A percentile compares a stretch with the other conserved stretches of the same genome.
Conservation (phyloP, 2,888 invertebrate genomes). For the Neoaliturus tenellus region DNA sequence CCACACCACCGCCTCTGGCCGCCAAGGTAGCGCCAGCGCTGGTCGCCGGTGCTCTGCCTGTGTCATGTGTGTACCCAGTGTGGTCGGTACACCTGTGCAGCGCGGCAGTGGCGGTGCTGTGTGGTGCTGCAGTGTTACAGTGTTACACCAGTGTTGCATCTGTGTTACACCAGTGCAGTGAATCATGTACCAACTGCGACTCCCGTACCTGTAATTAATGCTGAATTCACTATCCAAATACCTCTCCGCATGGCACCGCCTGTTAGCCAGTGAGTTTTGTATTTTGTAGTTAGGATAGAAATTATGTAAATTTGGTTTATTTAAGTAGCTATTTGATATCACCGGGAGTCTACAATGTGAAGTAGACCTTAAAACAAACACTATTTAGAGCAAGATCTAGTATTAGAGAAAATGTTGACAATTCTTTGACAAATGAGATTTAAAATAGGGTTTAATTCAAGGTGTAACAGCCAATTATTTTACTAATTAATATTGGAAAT, state of each 20-base stretch:
- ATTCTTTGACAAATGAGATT: no score
- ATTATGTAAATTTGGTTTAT: no score
- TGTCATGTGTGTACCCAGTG: neutral
- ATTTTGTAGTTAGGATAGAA: no score
- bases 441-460: no score
- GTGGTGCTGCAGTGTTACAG: neutral
- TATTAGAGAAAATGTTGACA: no score
- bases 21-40: neutral
- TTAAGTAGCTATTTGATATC: no score
- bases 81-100: neutral
- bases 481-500: no score
- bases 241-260: neutral
- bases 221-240: neutral
- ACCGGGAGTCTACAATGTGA: no score
- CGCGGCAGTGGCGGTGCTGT: neutral
- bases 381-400: no score
- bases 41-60: neutral
- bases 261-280: neutral
- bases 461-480: no score
- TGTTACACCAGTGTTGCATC: neutral
- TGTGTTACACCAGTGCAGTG: neutral
- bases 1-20: no score
- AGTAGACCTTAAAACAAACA: no score
- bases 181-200: neutral
- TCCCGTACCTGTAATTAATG: neutral